A percentile compares a stretch with the other conserved stretches of the same genome.
Evolutionary conservation across 2,113 vertebrate genomes (phyloP).

Genomic region (Microtus richardsoni): DNA sequence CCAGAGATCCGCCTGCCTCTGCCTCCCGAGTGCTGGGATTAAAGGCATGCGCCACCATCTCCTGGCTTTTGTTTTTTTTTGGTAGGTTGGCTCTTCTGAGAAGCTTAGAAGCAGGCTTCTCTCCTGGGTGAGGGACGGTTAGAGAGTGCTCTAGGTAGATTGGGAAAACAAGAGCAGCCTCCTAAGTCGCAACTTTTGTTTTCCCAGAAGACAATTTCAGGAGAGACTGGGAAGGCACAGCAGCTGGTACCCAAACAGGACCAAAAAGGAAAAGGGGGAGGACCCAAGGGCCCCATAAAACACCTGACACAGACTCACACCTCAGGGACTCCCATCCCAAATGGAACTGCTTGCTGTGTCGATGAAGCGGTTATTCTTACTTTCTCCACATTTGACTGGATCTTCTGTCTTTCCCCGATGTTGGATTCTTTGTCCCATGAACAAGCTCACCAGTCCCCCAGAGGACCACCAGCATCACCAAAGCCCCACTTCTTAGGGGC

Average conservation of each 20-base stretch:
- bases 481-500: neutral
- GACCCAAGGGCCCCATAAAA: too few relatives aligned
- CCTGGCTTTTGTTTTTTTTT: too few relatives aligned
- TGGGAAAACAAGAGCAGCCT: neutral
- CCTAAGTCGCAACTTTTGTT: neutral
- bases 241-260: neutral
- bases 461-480: neutral
- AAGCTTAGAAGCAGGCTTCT: neutral
- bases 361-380: too few relatives aligned
- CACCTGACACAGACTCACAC: neutral
- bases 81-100: neutral
- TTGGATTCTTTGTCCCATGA: neutral
- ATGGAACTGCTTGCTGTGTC: neutral
- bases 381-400: neutral
- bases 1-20: too few relatives aligned
- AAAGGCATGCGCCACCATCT: too few relatives aligned
- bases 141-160: neutral
- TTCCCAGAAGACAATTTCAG: neutral
- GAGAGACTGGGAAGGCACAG: neutral
- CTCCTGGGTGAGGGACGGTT: neutral
- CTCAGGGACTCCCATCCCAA: neutral
- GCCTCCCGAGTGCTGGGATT: too few relatives aligned
- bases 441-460: neutral
- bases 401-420: neutral
- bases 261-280: neutral